These are phyloP conservation scores for Drosophila pruinosa DNA, from an alignment of 1,140 invertebrate species.

Conservation along the genomic window DNA sequence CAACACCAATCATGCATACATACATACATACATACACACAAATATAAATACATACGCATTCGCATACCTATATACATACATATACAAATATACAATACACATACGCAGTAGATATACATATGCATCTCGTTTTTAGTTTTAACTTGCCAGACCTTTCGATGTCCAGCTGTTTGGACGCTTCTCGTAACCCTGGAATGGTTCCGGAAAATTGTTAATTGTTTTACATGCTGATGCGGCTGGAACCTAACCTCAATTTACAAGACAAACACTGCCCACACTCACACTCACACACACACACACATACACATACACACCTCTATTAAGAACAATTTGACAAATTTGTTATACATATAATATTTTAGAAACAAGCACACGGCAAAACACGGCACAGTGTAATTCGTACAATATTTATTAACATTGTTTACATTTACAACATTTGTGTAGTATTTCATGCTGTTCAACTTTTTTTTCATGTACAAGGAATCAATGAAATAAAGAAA, in stretches of 20 bases:
- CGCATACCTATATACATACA: slow-evolving; percentile 10
- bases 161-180: too few species aligned
- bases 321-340: slow-evolving; percentile 23
- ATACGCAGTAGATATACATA: slow-evolving; percentile 36
- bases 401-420: slow-evolving; percentile 78
- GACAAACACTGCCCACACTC: too few species aligned
- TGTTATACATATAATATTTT: slow-evolving; percentile 14
- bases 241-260: slow-evolving; percentile 38
- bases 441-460: slow-evolving; percentile 71
- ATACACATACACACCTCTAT: slow-evolving; percentile 25
- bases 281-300: slow-evolving; percentile 23
- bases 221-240: slow-evolving; percentile 53
- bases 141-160: slow-evolving; percentile 66
- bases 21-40: slow-evolving; percentile 26
- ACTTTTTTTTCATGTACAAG: slow-evolving; percentile 65
- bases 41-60: slow-evolving; percentile 12
- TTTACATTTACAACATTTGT: slow-evolving; percentile 67
- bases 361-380: too few species aligned
- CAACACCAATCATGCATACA: slow-evolving; percentile 61
- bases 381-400: slow-evolving; percentile 58
- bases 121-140: slow-evolving; percentile 79
- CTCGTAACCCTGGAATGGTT: slow-evolving; percentile 56
- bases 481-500: slow-evolving; percentile 77
- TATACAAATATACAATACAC: slow-evolving; percentile 23
- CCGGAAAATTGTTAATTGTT: slow-evolving; percentile 73